Conservation (phyloP, 2,888 invertebrate species). For the Petrolisthes cinctipes region DNA sequence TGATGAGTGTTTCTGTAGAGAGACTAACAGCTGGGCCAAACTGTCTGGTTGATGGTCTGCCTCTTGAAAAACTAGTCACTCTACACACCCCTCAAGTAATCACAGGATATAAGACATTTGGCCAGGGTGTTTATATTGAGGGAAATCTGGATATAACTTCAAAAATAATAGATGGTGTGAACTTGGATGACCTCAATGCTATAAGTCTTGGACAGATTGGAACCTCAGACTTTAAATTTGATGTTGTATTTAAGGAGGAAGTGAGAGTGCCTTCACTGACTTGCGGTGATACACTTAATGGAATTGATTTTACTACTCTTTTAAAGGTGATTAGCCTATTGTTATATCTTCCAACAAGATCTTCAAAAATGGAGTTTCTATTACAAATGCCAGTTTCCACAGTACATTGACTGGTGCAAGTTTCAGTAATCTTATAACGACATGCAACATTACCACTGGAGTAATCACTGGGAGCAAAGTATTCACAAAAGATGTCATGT, state of each 20-base stretch:
- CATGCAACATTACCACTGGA: background rate
- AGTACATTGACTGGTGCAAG: constrained; percentile 37
- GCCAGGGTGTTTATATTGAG: constrained; percentile 23
- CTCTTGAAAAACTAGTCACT: constrained; percentile 28
- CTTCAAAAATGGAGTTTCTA: constrained; percentile 20
- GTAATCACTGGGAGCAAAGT: constrained; percentile 22
- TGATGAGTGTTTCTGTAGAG: background rate
- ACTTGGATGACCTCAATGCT: constrained; percentile 25
- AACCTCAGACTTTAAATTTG: constrained; percentile 22
- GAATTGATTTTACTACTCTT: constrained; percentile 12
- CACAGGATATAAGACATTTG: constrained; percentile 28
- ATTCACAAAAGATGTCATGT: constrained; percentile 22
- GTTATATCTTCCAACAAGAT: constrained; percentile 19
- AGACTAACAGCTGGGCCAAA: background rate
- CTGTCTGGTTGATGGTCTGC: constrained; percentile 26
- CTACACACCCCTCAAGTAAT: constrained; percentile 38
- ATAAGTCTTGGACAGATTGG: background rate
- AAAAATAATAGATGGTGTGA: constrained; percentile 39
- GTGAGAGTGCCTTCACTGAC: constrained; percentile 11
- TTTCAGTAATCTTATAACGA: constrained; percentile 27
- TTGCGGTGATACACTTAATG: constrained; percentile 22
- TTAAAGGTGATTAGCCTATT: constrained; percentile 21
- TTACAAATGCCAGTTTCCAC: constrained; percentile 26
- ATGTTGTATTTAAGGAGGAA: constrained; percentile 24
- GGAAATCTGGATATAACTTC: constrained; percentile 39